phyloP scores from a whole-genome alignment of 2,113 vertebrate genomes.

The Erpornis zantholeuca region DNA sequence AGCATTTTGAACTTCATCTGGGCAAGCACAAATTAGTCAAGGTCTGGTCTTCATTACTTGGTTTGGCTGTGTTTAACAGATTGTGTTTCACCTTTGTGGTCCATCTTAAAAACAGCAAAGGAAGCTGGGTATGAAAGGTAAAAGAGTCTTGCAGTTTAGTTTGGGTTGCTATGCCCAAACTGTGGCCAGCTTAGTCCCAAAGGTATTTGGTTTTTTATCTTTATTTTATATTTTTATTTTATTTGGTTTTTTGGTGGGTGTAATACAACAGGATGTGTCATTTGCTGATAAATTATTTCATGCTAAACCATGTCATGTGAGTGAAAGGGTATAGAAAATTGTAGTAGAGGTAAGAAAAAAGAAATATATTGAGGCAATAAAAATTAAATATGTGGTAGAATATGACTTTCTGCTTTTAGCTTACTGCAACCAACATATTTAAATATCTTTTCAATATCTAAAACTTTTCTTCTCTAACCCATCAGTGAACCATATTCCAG shows the following conservation, averaged over 20 bases:
- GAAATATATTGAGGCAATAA: neutral
- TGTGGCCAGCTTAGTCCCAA: neutral
- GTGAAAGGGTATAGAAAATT: constrained; percentile 2
- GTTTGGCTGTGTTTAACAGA: neutral
- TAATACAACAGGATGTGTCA: neutral
- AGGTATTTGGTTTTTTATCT: neutral
- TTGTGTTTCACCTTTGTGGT: neutral
- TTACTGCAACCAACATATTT: neutral
- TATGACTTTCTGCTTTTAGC: neutral
- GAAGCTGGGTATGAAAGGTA: neutral
- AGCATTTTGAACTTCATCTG: neutral
- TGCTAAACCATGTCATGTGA: neutral
- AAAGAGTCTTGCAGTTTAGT: neutral
- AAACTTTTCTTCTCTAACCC: neutral
- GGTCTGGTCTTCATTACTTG: neutral
- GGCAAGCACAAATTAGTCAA: neutral
- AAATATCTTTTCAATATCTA: neutral
- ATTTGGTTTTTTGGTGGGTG: neutral
- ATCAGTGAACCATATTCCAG: neutral
- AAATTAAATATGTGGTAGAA: neutral
- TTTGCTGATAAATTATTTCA: neutral
- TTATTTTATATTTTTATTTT: no score
- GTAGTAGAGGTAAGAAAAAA: neutral
- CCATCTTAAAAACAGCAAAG: neutral
- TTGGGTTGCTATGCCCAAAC: neutral